A percentile compares a stretch with the other conserved stretches of the same genome.
These are phyloP conservation scores for Prunella fulvescens DNA, from an alignment of 2,113 vertebrate genomes.

Conservation along the genomic window DNA sequence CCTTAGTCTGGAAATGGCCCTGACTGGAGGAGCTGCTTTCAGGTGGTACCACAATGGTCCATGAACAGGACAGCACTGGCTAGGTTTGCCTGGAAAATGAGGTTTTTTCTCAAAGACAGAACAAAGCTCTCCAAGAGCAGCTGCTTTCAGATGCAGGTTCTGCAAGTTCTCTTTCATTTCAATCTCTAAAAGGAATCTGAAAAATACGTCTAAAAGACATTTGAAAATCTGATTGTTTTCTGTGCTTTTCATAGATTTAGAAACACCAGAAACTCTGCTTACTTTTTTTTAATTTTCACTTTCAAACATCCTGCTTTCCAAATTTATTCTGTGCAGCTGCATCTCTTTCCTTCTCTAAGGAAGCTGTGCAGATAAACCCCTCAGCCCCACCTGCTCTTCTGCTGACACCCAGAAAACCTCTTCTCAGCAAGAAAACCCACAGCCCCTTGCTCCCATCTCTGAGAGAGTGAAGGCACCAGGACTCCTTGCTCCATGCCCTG, in stretches of 20 bases:
- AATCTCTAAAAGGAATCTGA: not conserved
- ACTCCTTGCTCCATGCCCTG: not conserved
- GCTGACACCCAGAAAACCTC: not conserved
- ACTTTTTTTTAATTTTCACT: not conserved
- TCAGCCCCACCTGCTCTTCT: not conserved
- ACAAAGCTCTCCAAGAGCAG: not conserved
- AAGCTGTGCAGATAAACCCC: not conserved
- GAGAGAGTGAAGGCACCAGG: not conserved
- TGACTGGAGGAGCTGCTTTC: not conserved
- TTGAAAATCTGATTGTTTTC: not conserved
- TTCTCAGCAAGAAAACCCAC: not conserved
- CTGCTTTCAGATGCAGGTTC: not conserved
- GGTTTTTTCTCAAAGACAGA: not conserved
- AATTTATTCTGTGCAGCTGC: not conserved
- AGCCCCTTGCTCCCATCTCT: not conserved
- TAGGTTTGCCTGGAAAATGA: fast-evolving
- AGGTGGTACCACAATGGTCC: not conserved
- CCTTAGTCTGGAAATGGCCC: not conserved
- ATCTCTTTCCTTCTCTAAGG: not conserved
- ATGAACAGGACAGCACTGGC: not conserved
- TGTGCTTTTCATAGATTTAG: not conserved
- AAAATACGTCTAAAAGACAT: not conserved
- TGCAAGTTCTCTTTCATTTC: not conserved
- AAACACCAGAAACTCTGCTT: not conserved
- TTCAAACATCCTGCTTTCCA: not conserved